These are phyloP conservation scores for Catamblyrhynchus diadema DNA, from an alignment of 2,797 vertebrate genomes.

Conservation along the genomic window DNA sequence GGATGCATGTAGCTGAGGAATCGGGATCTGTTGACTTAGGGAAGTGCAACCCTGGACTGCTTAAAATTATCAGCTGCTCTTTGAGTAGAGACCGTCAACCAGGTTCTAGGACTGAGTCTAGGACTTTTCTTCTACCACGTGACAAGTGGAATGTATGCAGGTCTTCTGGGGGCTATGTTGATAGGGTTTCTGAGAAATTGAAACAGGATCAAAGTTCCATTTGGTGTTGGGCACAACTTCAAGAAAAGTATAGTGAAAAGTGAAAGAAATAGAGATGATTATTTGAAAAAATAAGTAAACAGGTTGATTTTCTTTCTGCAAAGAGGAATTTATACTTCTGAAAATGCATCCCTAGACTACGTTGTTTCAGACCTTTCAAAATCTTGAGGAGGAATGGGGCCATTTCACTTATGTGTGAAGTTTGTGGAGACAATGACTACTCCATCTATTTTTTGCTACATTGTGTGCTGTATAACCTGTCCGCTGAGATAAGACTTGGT, in stretches of 20 bases:
- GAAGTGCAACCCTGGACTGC: background rate
- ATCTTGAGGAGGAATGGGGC: background rate
- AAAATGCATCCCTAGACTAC: background rate
- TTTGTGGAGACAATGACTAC: background rate
- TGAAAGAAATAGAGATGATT: background rate
- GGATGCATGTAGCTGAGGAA: background rate
- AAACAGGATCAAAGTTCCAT: background rate
- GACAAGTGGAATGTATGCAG: background rate
- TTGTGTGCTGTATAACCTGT: background rate
- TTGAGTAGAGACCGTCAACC: background rate
- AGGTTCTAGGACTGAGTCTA: background rate
- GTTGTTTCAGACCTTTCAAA: background rate
- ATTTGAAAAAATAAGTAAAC: background rate
- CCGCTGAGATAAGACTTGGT: background rate
- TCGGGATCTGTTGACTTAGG: background rate
- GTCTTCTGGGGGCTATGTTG: background rate
- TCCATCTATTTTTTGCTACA: background rate
- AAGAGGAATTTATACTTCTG: background rate
- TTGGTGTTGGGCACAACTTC: background rate
- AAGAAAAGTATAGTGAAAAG: background rate
- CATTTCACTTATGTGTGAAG: background rate
- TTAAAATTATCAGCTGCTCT: background rate
- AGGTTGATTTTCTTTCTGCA: background rate
- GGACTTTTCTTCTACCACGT: background rate
- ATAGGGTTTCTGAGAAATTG: background rate